phyloP scores from a whole-genome alignment of 2,113 vertebrate genomes.

The Pseudorasbora parva region DNA sequence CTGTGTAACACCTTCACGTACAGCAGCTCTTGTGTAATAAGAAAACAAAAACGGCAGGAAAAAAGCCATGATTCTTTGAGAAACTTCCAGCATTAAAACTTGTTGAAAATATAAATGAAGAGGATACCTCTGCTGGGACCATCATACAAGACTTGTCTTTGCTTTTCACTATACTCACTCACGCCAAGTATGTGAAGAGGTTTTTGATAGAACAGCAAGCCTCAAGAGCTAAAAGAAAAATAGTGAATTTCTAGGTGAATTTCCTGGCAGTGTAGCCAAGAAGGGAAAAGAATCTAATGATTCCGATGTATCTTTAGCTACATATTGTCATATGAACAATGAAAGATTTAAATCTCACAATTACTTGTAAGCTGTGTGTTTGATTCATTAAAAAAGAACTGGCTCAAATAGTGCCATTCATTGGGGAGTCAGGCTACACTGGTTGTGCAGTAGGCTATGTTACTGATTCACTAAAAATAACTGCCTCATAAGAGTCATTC shows the following conservation, averaged over 20 bases:
- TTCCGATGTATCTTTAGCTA: neutral
- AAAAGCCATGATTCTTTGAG: slow-evolving; percentile 48
- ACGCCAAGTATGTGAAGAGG: slow-evolving; percentile 1
- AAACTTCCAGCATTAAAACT: slow-evolving; percentile 37
- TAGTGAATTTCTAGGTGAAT: neutral
- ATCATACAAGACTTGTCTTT: slow-evolving; percentile 59
- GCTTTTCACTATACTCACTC: slow-evolving; percentile 57
- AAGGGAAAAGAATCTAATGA: neutral
- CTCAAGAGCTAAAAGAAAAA: slow-evolving; percentile 15
- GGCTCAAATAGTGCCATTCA: neutral
- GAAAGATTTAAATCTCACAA: neutral
- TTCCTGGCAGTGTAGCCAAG: slow-evolving; percentile 12
- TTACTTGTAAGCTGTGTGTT: neutral
- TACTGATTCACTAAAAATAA: neutral
- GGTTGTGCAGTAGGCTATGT: neutral
- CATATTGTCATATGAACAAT: neutral
- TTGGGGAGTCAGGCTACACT: neutral
- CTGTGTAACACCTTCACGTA: slow-evolving; percentile 7
- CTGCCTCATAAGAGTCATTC: neutral
- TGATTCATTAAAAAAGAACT: neutral
- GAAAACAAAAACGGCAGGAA: slow-evolving; percentile 21
- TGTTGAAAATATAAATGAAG: slow-evolving; percentile 20
- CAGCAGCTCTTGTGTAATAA: slow-evolving; percentile 13
- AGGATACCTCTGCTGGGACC: slow-evolving; percentile 50
- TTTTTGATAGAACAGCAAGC: slow-evolving; percentile 16